These are phyloP conservation scores for Lithobates sylvaticus DNA, from an alignment of 2,797 vertebrate genomes.

Conservation along the genomic window DNA sequence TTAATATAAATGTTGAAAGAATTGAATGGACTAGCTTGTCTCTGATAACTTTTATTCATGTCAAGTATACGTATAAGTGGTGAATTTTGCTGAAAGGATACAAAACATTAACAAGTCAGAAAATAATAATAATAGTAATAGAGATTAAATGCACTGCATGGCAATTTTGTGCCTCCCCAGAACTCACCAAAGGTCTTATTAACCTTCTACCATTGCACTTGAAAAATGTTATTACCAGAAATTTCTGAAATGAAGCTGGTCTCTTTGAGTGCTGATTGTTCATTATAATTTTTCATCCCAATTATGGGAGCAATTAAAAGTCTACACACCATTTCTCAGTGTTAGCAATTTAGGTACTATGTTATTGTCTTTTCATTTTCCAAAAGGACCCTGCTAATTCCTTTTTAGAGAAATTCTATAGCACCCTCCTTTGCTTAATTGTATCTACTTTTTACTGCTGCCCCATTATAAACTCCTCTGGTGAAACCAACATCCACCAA, in stretches of 20 bases:
- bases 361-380: conserved; percentile 21
- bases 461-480: conserved; percentile 53
- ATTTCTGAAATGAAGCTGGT: conserved; percentile 28
- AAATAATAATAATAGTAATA: conserved; percentile 43
- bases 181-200: conserved; percentile 37
- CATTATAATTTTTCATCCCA: conserved; percentile 54
- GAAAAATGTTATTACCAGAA: conserved; percentile 48
- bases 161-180: conserved; percentile 1
- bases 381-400: conserved; percentile 39
- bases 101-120: conserved; percentile 30
- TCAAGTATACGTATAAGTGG: conserved; percentile 5
- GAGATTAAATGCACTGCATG: conserved; percentile 18
- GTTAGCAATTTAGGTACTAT: conserved; percentile 31
- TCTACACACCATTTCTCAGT: conserved; percentile 25
- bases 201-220: conserved; percentile 19
- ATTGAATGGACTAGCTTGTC: neutral
- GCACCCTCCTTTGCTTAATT: conserved; percentile 48
- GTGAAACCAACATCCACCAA: conserved; percentile 51
- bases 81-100: conserved; percentile 6
- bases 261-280: conserved; percentile 33
- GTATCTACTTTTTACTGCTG: conserved; percentile 43
- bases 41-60: conserved; percentile 6
- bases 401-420: conserved; percentile 16
- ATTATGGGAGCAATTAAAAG: conserved; percentile 51
- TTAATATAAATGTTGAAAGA: neutral